Percentiles rank a stretch among this genome's conserved stretches.
Evolutionary conservation across 2,113 vertebrate genomes (phyloP).

Genomic region (Empidonax alnorum): DNA sequence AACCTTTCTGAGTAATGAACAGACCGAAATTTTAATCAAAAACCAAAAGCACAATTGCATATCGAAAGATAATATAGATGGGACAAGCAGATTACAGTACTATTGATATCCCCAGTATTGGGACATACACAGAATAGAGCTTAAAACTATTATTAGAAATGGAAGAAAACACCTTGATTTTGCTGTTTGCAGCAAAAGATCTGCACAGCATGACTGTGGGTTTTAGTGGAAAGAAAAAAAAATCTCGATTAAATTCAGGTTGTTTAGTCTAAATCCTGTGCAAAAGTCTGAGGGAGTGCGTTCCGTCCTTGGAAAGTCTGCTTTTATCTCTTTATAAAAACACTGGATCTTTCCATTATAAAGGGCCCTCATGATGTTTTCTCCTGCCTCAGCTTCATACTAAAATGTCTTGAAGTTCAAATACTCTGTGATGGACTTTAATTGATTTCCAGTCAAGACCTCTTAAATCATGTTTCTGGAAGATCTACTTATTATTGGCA

Average conservation of each 20-base stretch:
- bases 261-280: conserved; percentile 25
- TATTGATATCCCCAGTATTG: not conserved
- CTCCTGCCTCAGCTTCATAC: not conserved
- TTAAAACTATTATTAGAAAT: not conserved
- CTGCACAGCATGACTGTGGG: not conserved
- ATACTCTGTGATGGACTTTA: not conserved
- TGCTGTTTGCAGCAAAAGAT: not conserved
- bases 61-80: not conserved
- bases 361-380: not conserved
- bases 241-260: not conserved
- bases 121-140: not conserved
- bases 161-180: not conserved
- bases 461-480: conserved; percentile 3
- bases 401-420: conserved; percentile 11
- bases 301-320: not conserved
- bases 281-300: not conserved
- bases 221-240: not conserved
- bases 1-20: not conserved
- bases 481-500: not conserved
- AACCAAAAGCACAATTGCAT: not conserved
- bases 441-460: conserved; percentile 50
- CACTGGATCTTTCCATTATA: not conserved
- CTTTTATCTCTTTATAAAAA: not conserved
- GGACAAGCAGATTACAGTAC: not conserved
- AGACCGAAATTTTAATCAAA: not conserved